Evolutionary conservation across 2,888 invertebrate genomes (phyloP), one percentile per base, ranked within the genome.

Genomic region (Euplagia quadripunctaria): DNA sequence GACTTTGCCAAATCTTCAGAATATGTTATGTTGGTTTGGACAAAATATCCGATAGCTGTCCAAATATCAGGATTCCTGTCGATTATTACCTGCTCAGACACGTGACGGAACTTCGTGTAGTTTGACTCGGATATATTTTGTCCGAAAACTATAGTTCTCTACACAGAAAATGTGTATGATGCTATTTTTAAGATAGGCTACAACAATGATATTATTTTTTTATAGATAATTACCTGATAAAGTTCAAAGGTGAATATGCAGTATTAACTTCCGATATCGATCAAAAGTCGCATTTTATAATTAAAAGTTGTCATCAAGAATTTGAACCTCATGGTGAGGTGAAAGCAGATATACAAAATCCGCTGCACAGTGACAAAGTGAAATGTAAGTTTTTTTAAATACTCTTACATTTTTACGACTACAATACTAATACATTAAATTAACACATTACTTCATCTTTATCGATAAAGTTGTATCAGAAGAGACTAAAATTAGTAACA

Each of bases 311-410:
- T 11, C 3, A 42, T 17, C 1, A 42, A 42, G 55, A 42, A 52
- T 68, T 52, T 52, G 55, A 68, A 52, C n/a, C 55, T n/a, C 42
- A 42, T 20, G n/a, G n/a, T n/a, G 12, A 68, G n/a, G 4, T 55
- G 1, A 7, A 41, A 42, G 16, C 42, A 5, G 52, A 52, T 4
- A 7, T 42, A 42, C n/a, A 68, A n/a, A 42, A 12, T 8, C 7
- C 42, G 12, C n/a, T 52, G 14, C 68, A 68, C n/a, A 42, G 42
- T n/a, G 68, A 55, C 42, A 12, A 42, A 41, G 41, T 9, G 1
- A 55, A 68, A 55, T 68, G 68, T 68, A 55, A 55, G 68, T 67
- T 67, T 41, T 66, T 14, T 16, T 12, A 12, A 58, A 20, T 58
- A 20, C 8, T 20, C 20, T 3, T 14, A 17, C 4, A 14, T 1